Conservation (phyloP, 2,888 invertebrate genomes). For the Priapulus caudatus region DNA sequence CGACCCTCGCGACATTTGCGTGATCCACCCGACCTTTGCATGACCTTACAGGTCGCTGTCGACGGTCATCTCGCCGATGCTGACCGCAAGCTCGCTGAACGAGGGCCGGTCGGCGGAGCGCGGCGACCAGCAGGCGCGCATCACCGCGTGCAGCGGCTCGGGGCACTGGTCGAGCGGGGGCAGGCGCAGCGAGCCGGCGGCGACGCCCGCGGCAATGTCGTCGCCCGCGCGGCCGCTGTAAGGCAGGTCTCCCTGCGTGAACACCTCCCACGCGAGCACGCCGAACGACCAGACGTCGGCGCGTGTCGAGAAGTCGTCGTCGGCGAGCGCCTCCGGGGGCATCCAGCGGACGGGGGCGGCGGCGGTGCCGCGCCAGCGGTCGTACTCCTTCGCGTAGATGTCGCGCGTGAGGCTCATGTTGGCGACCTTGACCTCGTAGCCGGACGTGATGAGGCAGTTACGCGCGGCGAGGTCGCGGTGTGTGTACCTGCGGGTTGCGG, state of each 20-base stretch:
- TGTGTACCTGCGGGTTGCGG: slow-evolving; percentile 59
- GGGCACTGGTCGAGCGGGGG: slow-evolving; percentile 30
- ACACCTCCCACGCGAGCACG: slow-evolving; percentile 78
- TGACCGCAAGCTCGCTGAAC: slow-evolving; percentile 35
- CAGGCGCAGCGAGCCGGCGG: slow-evolving; percentile 20
- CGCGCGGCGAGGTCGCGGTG: slow-evolving; percentile 83
- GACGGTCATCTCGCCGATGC: slow-evolving; percentile 31
- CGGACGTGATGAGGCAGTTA: slow-evolving; percentile 70
- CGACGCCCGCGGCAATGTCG: slow-evolving; percentile 44
- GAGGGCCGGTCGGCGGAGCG: slow-evolving; percentile 38
- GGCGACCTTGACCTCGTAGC: slow-evolving; percentile 70
- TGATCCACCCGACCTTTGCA: too few relatives aligned
- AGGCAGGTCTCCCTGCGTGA: slow-evolving; percentile 62
- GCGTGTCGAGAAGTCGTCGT: slow-evolving; percentile 80
- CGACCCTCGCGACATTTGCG: too few relatives aligned
- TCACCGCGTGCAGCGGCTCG: slow-evolving; percentile 28
- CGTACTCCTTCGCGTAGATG: slow-evolving; percentile 79
- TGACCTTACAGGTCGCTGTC: slow-evolving; percentile 20
- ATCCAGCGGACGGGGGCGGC: slow-evolving; percentile 80
- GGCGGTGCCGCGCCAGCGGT: slow-evolving; percentile 66
- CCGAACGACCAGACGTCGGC: slow-evolving; percentile 87
- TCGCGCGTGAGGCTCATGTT: slow-evolving; percentile 65
- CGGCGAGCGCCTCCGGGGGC: slow-evolving; percentile 70
- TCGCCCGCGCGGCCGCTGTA: slow-evolving; percentile 63
- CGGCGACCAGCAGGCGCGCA: slow-evolving; percentile 34